Percentiles rank a stretch among this genome's conserved stretches.
Conservation (phyloP, 2,888 invertebrate genomes). For the Philereme transversata region DNA sequence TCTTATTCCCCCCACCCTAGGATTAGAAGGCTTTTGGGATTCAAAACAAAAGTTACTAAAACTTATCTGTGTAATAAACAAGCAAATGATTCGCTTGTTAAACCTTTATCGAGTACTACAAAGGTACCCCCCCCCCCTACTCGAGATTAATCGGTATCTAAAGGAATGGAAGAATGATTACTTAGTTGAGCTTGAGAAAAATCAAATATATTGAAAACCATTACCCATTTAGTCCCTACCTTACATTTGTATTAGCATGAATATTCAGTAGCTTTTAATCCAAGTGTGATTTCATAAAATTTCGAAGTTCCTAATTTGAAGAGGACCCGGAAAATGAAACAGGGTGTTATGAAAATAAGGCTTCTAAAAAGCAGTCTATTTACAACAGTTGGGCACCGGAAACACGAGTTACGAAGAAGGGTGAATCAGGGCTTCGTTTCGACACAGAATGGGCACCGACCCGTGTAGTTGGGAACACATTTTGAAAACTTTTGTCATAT, state of each 20-base stretch:
- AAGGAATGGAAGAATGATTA: constrained; percentile 24
- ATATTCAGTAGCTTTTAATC: constrained; percentile 16
- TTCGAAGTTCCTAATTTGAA: constrained; percentile 29
- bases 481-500: constrained; percentile 16
- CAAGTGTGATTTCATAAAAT: constrained; percentile 11
- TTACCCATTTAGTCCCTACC: not conserved
- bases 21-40: constrained; percentile 50
- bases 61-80: constrained; percentile 39
- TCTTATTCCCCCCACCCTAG: too few species aligned
- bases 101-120: constrained; percentile 42
- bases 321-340: constrained; percentile 27
- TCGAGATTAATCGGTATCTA: constrained; percentile 30
- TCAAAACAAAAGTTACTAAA: constrained; percentile 46
- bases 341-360: constrained; percentile 32
- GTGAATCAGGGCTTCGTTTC: constrained; percentile 15
- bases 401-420: constrained; percentile 16
- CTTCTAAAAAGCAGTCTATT: constrained; percentile 24
- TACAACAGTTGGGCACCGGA: constrained; percentile 24
- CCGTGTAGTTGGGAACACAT: constrained; percentile 7
- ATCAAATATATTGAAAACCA: constrained; percentile 17
- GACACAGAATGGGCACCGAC: constrained; percentile 8
- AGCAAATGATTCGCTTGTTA: constrained; percentile 45
- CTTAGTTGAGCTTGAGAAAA: constrained; percentile 19
- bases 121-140: too few species aligned
- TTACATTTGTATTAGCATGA: constrained; percentile 3